Conservation (phyloP, 2,888 invertebrate genomes). For the Drosophila nigritarsus region DNA sequence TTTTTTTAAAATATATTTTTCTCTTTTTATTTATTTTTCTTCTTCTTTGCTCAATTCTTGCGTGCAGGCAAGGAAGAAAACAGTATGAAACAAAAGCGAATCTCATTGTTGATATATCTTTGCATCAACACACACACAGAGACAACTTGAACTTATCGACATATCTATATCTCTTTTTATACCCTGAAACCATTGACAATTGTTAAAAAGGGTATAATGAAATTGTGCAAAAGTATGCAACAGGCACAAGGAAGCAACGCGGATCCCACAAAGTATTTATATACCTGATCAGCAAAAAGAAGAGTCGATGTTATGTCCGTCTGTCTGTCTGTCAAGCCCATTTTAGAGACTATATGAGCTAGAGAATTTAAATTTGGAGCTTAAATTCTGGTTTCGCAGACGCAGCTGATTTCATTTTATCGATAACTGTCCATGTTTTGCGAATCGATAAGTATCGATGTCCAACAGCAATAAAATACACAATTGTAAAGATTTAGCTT, state of each 20-base stretch:
- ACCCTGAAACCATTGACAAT: background rate
- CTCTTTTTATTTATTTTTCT: background rate
- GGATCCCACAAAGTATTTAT: background rate
- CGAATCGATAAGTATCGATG: background rate
- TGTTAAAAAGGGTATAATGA: background rate
- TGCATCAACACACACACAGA: slow-evolving; percentile 5
- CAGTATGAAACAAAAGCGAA: slow-evolving; percentile 50
- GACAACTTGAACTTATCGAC: slow-evolving; percentile 41
- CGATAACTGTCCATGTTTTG: background rate
- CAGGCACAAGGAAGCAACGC: background rate
- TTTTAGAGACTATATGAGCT: too few relatives aligned
- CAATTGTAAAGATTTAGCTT: background rate
- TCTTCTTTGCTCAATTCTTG: slow-evolving; percentile 19
- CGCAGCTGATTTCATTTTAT: background rate
- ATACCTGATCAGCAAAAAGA: background rate
- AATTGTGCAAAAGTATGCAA: background rate
- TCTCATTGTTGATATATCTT: slow-evolving; percentile 53
- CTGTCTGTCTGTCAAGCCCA: too few relatives aligned
- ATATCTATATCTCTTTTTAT: slow-evolving; percentile 34
- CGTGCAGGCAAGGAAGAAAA: slow-evolving; percentile 5
- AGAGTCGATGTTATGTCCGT: background rate
- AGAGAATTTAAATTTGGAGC: background rate
- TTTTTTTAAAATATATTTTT: slow-evolving; percentile 18
- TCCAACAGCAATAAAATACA: background rate
- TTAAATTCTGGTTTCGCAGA: background rate